Evolutionary conservation across 2,888 invertebrate genomes (phyloP).

Genomic region (Troglohyphantes excavatus): DNA sequence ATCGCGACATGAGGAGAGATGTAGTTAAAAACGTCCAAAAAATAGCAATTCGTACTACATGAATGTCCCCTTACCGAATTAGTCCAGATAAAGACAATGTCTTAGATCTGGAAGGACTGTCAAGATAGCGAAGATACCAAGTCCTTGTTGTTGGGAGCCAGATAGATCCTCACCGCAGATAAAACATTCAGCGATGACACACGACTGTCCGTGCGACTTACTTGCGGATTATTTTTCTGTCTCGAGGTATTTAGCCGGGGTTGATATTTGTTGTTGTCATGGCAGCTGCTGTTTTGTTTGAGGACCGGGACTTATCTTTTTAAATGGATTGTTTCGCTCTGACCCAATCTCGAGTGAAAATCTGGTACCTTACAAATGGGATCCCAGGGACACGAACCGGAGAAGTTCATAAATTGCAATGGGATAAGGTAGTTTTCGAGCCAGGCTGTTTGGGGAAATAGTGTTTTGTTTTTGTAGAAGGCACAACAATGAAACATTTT

Average conservation of each 20-base stretch:
- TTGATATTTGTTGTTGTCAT: not conserved
- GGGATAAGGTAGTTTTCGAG: too few species aligned
- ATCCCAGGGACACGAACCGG: too few species aligned
- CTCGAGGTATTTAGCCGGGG: too few species aligned
- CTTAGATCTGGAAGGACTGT: not conserved
- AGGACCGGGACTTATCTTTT: not conserved
- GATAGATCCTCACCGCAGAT: not conserved
- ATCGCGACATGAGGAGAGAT: too few species aligned
- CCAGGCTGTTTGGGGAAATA: too few species aligned
- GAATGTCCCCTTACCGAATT: too few species aligned
- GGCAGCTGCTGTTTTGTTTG: constrained; percentile 1
- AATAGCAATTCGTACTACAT: too few species aligned
- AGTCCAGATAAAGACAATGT: not conserved
- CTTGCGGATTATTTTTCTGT: too few species aligned
- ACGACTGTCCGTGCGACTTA: not conserved
- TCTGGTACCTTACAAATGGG: not conserved
- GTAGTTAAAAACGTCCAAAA: too few species aligned
- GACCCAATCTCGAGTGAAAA: not conserved
- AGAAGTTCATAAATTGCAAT: not conserved
- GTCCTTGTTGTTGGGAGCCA: not conserved
- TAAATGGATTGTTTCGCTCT: not conserved
- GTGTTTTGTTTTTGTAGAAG: too few species aligned
- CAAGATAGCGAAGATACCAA: not conserved
- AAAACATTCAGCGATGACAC: not conserved
- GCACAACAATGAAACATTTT: too few species aligned